Percentiles rank a stretch among this genome's conserved stretches.
These are phyloP conservation scores for Eupithecia centaureata DNA, from an alignment of 2,888 invertebrate species.

Conservation along the genomic window DNA sequence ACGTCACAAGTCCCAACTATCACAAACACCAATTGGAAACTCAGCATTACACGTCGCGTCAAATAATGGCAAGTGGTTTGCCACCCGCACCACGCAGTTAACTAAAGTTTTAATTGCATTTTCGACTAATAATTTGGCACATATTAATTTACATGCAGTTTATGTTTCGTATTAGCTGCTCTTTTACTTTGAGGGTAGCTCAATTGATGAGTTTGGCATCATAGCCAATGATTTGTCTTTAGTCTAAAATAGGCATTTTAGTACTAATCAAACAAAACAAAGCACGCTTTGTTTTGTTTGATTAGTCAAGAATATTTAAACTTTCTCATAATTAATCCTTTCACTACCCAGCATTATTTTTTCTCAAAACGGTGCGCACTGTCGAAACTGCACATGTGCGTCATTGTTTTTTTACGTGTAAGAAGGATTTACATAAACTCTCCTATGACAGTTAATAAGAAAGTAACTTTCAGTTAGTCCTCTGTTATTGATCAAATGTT, in stretches of 20 bases:
- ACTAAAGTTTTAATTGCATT: conserved; percentile 31
- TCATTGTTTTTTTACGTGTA: not conserved
- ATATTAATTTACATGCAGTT: conserved; percentile 18
- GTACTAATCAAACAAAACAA: no score
- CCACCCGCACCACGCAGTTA: conserved; percentile 18
- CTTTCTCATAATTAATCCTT: not conserved
- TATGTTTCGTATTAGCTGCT: conserved; percentile 1
- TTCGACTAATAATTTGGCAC: conserved; percentile 21
- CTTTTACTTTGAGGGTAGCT: conserved; percentile 16
- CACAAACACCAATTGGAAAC: conserved; percentile 26
- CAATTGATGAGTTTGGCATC: conserved; percentile 16
- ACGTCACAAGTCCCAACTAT: conserved; percentile 12
- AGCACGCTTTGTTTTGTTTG: not conserved
- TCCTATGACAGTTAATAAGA: no score
- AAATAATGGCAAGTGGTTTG: conserved; percentile 30
- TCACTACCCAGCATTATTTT: not conserved
- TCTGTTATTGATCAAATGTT: not conserved
- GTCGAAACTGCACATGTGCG: not conserved
- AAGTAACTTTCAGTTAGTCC: not conserved
- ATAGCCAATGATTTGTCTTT: not conserved
- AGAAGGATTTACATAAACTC: not conserved
- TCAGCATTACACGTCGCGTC: conserved; percentile 28
- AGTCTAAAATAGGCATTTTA: no score
- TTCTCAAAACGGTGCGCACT: not conserved
- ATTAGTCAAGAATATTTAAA: not conserved